Evolutionary conservation across 1,140 invertebrate species (phyloP).

Genomic region (Rhizoglyphus robini): DNA sequence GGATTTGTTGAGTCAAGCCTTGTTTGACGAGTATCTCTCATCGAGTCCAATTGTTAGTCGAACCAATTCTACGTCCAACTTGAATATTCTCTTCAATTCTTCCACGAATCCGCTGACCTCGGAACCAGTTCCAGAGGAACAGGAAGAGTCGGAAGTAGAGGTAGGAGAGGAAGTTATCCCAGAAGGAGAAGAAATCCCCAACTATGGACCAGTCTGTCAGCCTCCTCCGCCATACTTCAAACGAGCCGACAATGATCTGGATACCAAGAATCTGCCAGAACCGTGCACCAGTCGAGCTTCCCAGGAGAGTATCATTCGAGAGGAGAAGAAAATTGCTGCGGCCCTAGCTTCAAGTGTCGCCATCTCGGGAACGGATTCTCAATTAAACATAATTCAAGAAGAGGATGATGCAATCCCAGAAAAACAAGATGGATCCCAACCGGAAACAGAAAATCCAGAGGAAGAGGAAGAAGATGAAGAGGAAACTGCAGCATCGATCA

Average conservation of each 20-base stretch:
- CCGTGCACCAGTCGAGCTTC: neutral
- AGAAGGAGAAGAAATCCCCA: neutral
- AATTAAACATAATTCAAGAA: too few relatives aligned
- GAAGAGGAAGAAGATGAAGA: too few relatives aligned
- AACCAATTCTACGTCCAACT: neutral
- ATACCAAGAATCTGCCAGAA: neutral
- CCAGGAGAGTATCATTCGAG: neutral
- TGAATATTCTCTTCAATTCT: neutral
- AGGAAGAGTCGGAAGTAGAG: neutral
- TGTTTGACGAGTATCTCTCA: neutral
- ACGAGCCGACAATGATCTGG: neutral
- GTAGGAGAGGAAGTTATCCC: neutral
- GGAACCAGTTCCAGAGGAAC: neutral
- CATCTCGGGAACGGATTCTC: too few relatives aligned
- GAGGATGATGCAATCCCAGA: too few relatives aligned
- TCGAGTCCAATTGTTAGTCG: neutral
- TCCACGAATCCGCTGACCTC: neutral
- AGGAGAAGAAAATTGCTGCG: neutral
- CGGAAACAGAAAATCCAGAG: too few relatives aligned
- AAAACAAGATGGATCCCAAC: too few relatives aligned
- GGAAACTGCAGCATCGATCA: too few relatives aligned
- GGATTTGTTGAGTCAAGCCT: too few relatives aligned
- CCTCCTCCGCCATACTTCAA: neutral
- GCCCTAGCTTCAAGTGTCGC: too few relatives aligned
- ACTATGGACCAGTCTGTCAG: neutral